A percentile compares a stretch with the other conserved stretches of the same genome.
Conservation (phyloP, 2,797 vertebrate genomes). For the Squalus acanthias region DNA sequence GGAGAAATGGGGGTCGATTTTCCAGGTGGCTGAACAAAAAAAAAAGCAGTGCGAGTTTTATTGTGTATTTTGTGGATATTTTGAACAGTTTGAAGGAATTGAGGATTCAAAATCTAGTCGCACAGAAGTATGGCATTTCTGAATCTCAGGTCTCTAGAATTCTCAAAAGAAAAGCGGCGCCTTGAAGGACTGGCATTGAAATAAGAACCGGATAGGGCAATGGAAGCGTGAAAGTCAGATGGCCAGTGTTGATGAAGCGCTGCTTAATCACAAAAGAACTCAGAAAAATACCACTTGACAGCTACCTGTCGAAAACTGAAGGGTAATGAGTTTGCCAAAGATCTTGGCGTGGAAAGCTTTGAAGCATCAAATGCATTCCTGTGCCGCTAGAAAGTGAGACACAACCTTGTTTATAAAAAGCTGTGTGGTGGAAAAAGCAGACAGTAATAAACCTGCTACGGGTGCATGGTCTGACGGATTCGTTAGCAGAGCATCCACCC, state of each 20-base stretch:
- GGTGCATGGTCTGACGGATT: too few species aligned
- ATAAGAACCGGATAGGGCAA: neutral
- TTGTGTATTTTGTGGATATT: too few species aligned
- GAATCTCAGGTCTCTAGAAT: neutral
- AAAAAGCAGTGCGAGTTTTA: neutral
- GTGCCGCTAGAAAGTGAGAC: neutral
- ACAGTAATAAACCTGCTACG: neutral
- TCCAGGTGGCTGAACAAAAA: neutral
- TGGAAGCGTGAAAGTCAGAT: neutral
- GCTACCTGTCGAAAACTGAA: neutral
- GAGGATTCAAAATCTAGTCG: neutral
- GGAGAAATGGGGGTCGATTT: neutral
- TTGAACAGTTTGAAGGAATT: neutral
- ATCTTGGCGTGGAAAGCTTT: neutral
- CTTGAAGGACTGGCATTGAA: neutral
- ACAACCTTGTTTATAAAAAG: neutral
- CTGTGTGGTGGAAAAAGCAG: neutral
- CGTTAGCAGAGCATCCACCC: too few species aligned
- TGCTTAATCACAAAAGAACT: neutral
- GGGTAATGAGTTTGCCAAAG: neutral
- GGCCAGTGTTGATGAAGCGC: neutral
- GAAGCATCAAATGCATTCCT: neutral
- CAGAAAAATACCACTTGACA: neutral
- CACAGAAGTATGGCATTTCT: neutral
- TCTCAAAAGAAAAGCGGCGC: neutral